Base-by-base conservation (phyloP, 2,888 invertebrate species). In the Caenorhabditis macrosperma region DNA sequence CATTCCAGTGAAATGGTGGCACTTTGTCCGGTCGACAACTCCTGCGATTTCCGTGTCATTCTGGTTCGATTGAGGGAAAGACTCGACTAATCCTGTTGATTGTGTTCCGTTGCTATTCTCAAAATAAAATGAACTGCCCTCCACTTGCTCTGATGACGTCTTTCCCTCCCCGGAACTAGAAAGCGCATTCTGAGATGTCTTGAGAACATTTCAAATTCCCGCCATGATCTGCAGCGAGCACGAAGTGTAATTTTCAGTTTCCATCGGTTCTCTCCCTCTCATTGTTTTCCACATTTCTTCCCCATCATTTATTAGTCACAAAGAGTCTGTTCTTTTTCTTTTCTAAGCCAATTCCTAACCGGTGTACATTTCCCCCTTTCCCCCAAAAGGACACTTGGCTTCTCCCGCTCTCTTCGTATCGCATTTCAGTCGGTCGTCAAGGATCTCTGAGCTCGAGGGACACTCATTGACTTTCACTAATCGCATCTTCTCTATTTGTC, bases 1-100 rank as follows among this genome's bases (percentile, higher is more conserved):
- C 90, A 96, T 99, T 85, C 99, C 99, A 15, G 94, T 95, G 2
- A 94, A 94, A 90, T 96, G 96, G 95, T 99, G 98, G 97, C 99
- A 99, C 92, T 96, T 95, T 92, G 95, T 99, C 5, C 94, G 94
- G 82, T 94, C 97, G 0, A 92, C 96, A 50, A 94, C 94, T 41
- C 93, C 94, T 46, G 97, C 97, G 91, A 96, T 97, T 91, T 97
- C 97, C 17, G 95, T 98, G 0, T 97, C 96, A 91, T 98, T 97
- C 92, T 99, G 98, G 98, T 98, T 87, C 61, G 86, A 85, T 64
- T 79, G 35, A 66, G 15, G 4, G n/a, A 55, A 20, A 22, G 24
- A 66, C 20, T 52, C 52, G 22, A 50, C 30, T 33, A 50, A 26
- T 26, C 50, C 24, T 26, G 24, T 50, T 50, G 50, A 28, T 50